Base-by-base conservation (phyloP, 2,888 invertebrate species). In the Petrophora chlorosata region DNA sequence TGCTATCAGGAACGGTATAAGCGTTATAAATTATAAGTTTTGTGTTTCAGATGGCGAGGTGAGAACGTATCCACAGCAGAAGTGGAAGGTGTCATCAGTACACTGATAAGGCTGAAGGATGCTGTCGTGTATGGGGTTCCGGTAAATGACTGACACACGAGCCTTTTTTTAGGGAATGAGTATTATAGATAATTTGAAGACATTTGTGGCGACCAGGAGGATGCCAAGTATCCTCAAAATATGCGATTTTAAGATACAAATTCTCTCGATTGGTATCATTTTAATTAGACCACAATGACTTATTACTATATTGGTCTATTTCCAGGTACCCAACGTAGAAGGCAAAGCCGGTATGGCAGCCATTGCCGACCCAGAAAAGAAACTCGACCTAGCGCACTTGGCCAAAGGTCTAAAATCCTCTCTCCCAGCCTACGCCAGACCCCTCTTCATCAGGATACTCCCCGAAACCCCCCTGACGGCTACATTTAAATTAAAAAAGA, bases 11-110 rank as follows among this genome's bases (percentile, higher is more conserved):
- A 19, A 19, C 19, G 7, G 4, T 2, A 5, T 5, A 19, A 19
- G 1, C 19, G 1, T 2, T 19, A 19, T 19, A 19, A 5, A 19
- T 5, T 19, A 5, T 19, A 1, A 19, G 1, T 19, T 19, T 16
- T 10, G 8, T 15, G 65, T 55, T 1, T 2, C 60, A 92, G 95
- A 56, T 98, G 98, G 98, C 94, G 96, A 53, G 99, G 99, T 26
- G 99, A 99, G 83, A 99, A 99, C 74, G 98, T 99, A 0, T 96
- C 98, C 0, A 99, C 99, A 0, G 94, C 95, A 2, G 99, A 99
- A 90, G 96, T 99, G 2, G 99, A 99, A 83, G 96, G 95, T 0
- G 94, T 97, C 0, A 93, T 99, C 42, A 97, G 96, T 65, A 94
- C 95, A 51, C 90, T 95, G 16, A 87, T 95, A 13, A 94, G 94